Evolutionary conservation across 2,888 invertebrate species (phyloP).

Genomic region (Cyclophora albipunctata): DNA sequence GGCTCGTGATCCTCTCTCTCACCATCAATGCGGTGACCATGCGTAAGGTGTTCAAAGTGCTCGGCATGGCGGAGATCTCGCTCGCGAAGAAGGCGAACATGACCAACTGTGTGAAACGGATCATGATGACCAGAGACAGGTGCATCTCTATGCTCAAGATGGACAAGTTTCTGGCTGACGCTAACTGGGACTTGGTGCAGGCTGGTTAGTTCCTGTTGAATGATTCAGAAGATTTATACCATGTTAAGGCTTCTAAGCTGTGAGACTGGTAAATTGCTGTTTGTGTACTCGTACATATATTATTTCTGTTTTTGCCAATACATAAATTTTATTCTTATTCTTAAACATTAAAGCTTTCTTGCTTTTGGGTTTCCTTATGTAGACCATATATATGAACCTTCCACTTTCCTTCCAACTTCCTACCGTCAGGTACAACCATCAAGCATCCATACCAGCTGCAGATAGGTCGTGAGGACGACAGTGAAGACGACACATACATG

Average conservation of each 20-base stretch:
- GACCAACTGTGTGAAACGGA: conserved; percentile 70
- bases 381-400: too few species aligned
- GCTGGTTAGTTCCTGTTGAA: conserved; percentile 30
- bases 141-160: conserved; percentile 75
- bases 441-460: conserved; percentile 75
- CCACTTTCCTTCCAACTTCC: not conserved
- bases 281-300: too few species aligned
- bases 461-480: conserved; percentile 54
- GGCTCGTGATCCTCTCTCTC: conserved; percentile 73
- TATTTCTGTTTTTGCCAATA: too few species aligned
- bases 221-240: too few species aligned
- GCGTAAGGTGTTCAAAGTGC: conserved; percentile 58
- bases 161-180: conserved; percentile 78
- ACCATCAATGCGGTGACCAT: conserved; percentile 76
- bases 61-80: conserved; percentile 70
- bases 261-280: too few species aligned
- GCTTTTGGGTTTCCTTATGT: too few species aligned
- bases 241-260: too few species aligned
- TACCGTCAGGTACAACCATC: conserved; percentile 59
- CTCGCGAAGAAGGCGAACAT: conserved; percentile 72
- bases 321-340: too few species aligned
- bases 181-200: conserved; percentile 77
- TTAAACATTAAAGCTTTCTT: too few species aligned
- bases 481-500: conserved; percentile 64
- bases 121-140: conserved; percentile 62